These are phyloP conservation scores for Periplaneta americana DNA, from an alignment of 1,140 invertebrate species.

Conservation along the genomic window DNA sequence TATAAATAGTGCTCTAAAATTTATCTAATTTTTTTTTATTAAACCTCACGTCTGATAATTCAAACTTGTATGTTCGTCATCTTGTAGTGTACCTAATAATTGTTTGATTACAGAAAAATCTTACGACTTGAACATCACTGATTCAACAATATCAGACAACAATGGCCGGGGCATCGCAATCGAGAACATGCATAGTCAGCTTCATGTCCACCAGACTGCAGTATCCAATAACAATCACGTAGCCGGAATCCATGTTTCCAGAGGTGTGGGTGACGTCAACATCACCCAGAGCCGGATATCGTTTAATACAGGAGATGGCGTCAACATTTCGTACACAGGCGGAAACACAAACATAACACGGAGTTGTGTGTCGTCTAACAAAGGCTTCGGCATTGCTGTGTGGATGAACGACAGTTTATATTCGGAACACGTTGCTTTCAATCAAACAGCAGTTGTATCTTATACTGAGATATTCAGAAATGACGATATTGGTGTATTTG, in stretches of 20 bases:
- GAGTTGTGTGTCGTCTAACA: constrained; percentile 72
- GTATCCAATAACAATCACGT: constrained; percentile 84
- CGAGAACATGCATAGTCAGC: constrained; percentile 74
- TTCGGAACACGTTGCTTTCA: constrained; percentile 67
- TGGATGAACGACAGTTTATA: constrained; percentile 86
- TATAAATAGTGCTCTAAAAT: too few species aligned
- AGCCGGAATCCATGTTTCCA: constrained; percentile 79
- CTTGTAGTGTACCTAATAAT: not conserved
- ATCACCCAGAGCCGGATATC: constrained; percentile 83
- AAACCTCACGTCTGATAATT: too few species aligned
- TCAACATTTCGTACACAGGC: constrained; percentile 88
- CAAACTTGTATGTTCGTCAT: too few species aligned
- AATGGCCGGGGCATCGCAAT: constrained; percentile 86
- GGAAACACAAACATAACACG: constrained; percentile 84
- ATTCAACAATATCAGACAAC: constrained; percentile 80
- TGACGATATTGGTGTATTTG: constrained; percentile 73
- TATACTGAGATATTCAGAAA: constrained; percentile 84
- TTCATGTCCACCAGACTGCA: constrained; percentile 72
- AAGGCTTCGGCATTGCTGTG: constrained; percentile 75
- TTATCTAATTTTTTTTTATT: too few species aligned
- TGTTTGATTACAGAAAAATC: constrained; percentile 55
- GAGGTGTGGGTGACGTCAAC: constrained; percentile 87
- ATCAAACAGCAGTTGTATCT: constrained; percentile 80
- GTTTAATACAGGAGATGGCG: constrained; percentile 87
- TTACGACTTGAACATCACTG: constrained; percentile 82